Evolutionary conservation across 2,113 vertebrate species (phyloP).

Genomic region (Hyaena hyaena): DNA sequence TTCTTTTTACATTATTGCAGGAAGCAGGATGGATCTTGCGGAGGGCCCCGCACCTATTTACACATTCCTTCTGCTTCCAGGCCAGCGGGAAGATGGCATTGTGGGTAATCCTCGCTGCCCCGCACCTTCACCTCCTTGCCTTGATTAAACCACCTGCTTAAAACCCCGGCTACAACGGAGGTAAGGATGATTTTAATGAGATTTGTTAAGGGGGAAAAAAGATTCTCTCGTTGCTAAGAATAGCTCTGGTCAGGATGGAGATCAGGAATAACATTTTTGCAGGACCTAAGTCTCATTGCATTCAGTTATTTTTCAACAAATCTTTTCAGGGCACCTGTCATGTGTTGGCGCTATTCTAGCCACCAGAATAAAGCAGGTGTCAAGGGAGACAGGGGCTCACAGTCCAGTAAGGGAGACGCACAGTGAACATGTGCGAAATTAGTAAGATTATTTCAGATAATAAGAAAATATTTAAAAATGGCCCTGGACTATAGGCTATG

Average conservation of each 20-base stretch:
- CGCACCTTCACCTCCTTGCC: background rate
- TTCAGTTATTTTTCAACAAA: background rate
- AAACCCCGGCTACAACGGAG: background rate
- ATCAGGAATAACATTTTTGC: background rate
- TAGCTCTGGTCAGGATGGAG: background rate
- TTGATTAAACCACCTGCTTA: slow-evolving; percentile 24
- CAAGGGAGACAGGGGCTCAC: background rate
- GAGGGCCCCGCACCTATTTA: slow-evolving; percentile 63
- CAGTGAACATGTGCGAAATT: background rate
- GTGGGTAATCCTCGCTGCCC: background rate
- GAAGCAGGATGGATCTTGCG: slow-evolving; percentile 66
- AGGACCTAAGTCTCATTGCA: background rate
- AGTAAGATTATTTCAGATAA: background rate
- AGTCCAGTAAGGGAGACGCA: background rate
- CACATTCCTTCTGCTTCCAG: slow-evolving; percentile 9
- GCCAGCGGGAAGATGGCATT: background rate
- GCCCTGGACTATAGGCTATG: background rate
- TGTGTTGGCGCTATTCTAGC: background rate
- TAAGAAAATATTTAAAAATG: background rate
- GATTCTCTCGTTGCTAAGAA: background rate
- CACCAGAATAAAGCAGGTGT: background rate
- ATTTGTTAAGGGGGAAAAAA: slow-evolving; percentile 14
- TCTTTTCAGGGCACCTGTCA: background rate
- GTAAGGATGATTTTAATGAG: slow-evolving; percentile 50
- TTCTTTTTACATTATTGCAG: slow-evolving; percentile 82